Evolutionary conservation across 2,888 invertebrate genomes (phyloP).

Genomic region (Adineta ricciae): DNA sequence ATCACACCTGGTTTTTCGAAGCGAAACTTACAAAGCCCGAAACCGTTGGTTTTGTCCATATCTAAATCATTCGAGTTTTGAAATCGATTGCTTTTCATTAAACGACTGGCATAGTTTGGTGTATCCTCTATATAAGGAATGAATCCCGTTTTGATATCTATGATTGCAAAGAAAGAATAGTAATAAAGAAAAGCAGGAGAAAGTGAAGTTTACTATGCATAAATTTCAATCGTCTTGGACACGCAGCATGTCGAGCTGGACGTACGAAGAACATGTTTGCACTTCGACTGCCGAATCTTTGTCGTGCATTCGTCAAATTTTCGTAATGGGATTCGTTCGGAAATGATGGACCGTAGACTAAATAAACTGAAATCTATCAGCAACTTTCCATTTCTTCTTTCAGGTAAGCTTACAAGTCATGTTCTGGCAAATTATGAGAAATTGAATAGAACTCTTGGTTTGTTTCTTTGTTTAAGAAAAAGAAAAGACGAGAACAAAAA

Average conservation of each 20-base stretch:
- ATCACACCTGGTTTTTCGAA: background rate
- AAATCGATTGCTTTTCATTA: background rate
- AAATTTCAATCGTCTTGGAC: conserved; percentile 11
- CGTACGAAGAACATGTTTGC: conserved; percentile 12
- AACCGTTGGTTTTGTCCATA: background rate
- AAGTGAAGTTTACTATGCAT: background rate
- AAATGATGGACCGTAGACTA: background rate
- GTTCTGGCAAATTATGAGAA: background rate
- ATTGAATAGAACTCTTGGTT: background rate
- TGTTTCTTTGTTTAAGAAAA: background rate
- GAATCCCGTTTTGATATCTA: background rate
- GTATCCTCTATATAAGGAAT: conserved; percentile 1
- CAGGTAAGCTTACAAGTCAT: background rate
- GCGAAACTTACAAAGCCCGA: background rate
- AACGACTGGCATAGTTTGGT: background rate
- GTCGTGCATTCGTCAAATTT: background rate
- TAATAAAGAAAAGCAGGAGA: background rate
- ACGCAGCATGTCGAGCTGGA: background rate
- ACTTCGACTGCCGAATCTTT: background rate
- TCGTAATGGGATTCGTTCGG: background rate
- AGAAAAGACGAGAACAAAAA: background rate
- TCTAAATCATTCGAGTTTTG: background rate
- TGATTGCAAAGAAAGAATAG: background rate
- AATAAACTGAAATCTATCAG: background rate
- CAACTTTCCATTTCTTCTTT: background rate